Evolutionary conservation across 2,113 vertebrate species (phyloP).

Genomic region (Haemorhous mexicanus): DNA sequence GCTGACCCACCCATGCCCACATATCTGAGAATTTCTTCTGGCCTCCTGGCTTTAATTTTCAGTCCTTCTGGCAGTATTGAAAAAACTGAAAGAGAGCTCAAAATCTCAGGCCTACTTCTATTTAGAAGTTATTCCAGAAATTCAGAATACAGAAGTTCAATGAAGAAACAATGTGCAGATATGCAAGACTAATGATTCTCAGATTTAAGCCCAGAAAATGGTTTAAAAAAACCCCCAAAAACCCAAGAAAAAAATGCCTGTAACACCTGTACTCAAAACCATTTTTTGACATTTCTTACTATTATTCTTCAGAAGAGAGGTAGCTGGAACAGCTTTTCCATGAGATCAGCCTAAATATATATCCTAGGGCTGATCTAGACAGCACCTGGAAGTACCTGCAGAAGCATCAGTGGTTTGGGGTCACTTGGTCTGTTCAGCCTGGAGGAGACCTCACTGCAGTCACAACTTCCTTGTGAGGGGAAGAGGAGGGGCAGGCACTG

Average conservation of each 20-base stretch:
- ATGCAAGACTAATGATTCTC: constrained; percentile 3
- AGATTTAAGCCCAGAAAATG: constrained; percentile 44
- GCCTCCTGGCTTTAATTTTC: constrained; percentile 36
- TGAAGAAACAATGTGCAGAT: constrained; percentile 36
- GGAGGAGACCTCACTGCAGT: neutral
- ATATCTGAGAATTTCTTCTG: neutral
- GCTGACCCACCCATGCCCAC: neutral
- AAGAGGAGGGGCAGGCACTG: neutral
- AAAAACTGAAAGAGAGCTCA: neutral
- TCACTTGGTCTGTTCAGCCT: neutral
- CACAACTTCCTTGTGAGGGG: neutral
- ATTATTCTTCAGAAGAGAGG: neutral
- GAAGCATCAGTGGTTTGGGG: neutral
- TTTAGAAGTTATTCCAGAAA: neutral
- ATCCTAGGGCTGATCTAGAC: neutral
- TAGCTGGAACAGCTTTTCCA: neutral
- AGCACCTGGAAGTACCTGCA: neutral
- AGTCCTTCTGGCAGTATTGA: neutral
- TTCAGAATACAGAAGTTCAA: neutral
- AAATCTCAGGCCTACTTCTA: neutral
- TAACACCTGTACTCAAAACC: neutral
- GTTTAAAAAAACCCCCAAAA: neutral
- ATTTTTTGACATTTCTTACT: neutral
- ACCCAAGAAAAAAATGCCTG: neutral
- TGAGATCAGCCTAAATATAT: neutral